Base-by-base conservation (phyloP, 2,113 vertebrate species). In the Casuarius casuarius region DNA sequence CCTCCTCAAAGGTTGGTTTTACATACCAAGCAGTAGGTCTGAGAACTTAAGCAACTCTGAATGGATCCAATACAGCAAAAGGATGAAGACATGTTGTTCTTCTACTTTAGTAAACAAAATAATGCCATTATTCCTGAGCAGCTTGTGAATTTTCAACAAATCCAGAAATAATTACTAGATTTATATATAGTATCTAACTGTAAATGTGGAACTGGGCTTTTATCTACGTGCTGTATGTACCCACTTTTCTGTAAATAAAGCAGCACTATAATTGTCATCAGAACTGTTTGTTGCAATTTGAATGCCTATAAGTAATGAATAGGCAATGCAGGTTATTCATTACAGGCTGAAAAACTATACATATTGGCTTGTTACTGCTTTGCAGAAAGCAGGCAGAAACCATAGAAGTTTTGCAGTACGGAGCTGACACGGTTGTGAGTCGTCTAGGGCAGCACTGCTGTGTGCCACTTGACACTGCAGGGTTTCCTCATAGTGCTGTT, bases 281-380 rank as follows among this genome's bases (percentile, higher is more conserved):
- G 75, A 90, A 70, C 44, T 23, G 44, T 93, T 93, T 95, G 62
- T 83, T 92, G 75, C 49, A 46, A 80, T 77, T 62, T 52, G 68
- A 91, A 91, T 91, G 56, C 71, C 26, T 66, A 19, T 46, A 84
- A 89, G 62, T 70, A 95, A 62, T 11, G 26, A 86, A 12, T 13
- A 87, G 59, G 46, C 17, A 67, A 44, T 35, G 18, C 67, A 76
- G 67, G 59, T 90, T 94, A 61, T 87, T 90, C 20, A 31, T 49
- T 79, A 61, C 9, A 44, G 42, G 3, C 31, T 58, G 40, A 77
- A 76, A 88, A 75, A 15, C 15, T 35, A 5, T 70, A 15, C 25
- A 11, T 28, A 33, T 72, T 52, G 87, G 19, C 48, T 75, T 82
- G 48, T 68, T 82, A 75, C 16, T 28, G 66, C 62, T 68, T 59